These are phyloP conservation scores for Phocoena sinus DNA, from an alignment of 2,113 vertebrate species.

Conservation along the genomic window DNA sequence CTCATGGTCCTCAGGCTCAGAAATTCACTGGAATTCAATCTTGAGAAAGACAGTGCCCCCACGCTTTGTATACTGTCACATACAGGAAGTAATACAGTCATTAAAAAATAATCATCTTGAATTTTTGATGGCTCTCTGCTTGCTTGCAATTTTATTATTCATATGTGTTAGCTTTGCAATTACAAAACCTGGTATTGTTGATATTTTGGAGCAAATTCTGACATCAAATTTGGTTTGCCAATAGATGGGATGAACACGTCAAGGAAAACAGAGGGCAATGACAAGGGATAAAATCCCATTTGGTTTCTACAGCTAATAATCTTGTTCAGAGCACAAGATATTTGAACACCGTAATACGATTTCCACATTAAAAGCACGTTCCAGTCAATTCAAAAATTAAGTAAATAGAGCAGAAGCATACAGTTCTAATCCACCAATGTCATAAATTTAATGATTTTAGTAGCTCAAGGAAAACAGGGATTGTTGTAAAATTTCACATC, in stretches of 20 bases:
- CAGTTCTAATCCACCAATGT: slow-evolving; percentile 37
- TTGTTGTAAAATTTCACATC: slow-evolving; percentile 52
- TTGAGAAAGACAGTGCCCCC: background rate
- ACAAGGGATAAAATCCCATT: slow-evolving; percentile 45
- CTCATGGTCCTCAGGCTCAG: background rate
- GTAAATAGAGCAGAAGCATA: slow-evolving; percentile 49
- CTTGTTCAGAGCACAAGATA: slow-evolving; percentile 38
- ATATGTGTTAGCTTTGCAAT: slow-evolving; percentile 67
- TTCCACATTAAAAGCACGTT: slow-evolving; percentile 51
- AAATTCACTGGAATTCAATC: slow-evolving; percentile 21
- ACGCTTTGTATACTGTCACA: background rate
- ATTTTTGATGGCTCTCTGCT: slow-evolving; percentile 61
- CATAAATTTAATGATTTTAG: slow-evolving; percentile 61
- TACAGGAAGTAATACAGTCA: slow-evolving; percentile 33
- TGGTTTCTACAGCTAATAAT: slow-evolving; percentile 59
- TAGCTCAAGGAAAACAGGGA: slow-evolving; percentile 30
- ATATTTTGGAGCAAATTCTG: slow-evolving; percentile 55
- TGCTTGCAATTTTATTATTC: slow-evolving; percentile 71
- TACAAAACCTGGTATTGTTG: slow-evolving; percentile 26
- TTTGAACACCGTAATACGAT: slow-evolving; percentile 32
- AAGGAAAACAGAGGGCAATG: slow-evolving; percentile 27
- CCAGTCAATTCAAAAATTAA: slow-evolving; percentile 61
- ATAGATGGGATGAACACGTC: slow-evolving; percentile 37
- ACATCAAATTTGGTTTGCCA: slow-evolving; percentile 57
- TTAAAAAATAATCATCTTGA: slow-evolving; percentile 73